Percentiles rank a stretch among this genome's conserved stretches.
Evolutionary conservation across 2,113 vertebrate species (phyloP).

Genomic region (Tachycineta bicolor): DNA sequence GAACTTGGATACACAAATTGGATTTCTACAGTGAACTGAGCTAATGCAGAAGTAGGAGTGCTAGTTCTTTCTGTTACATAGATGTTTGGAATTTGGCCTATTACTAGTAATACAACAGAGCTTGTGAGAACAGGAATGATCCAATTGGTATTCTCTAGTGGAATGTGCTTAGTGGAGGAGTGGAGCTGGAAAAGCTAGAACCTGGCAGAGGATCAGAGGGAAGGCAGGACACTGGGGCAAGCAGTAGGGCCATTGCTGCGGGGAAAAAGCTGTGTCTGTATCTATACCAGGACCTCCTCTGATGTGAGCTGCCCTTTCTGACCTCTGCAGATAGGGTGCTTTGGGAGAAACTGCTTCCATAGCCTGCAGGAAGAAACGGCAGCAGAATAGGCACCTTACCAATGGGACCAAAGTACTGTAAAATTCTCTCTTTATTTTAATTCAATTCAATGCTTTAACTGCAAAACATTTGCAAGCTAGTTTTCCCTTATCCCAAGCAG

Average conservation of each 20-base stretch:
- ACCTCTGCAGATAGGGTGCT: not conserved
- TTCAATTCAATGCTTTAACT: not conserved
- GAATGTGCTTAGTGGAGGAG: not conserved
- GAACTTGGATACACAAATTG: not conserved
- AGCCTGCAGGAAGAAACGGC: not conserved
- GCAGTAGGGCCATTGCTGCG: not conserved
- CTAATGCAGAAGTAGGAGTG: not conserved
- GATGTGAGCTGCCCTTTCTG: not conserved
- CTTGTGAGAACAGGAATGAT: not conserved
- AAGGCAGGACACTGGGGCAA: not conserved
- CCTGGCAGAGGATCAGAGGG: constrained; percentile 21
- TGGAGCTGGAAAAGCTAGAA: not conserved
- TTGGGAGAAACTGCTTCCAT: not conserved
- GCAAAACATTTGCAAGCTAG: not conserved
- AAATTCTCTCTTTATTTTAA: not conserved
- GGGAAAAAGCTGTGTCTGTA: not conserved
- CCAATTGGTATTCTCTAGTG: not conserved
- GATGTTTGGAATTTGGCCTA: not conserved
- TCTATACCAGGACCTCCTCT: not conserved
- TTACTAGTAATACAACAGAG: not conserved
- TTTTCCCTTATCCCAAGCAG: not conserved
- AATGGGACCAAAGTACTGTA: not conserved
- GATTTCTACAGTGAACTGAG: not conserved
- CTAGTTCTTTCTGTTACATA: not conserved
- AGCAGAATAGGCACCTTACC: not conserved